Conservation (phyloP, 1,140 invertebrate species). For the Neodiprion pinetum region DNA sequence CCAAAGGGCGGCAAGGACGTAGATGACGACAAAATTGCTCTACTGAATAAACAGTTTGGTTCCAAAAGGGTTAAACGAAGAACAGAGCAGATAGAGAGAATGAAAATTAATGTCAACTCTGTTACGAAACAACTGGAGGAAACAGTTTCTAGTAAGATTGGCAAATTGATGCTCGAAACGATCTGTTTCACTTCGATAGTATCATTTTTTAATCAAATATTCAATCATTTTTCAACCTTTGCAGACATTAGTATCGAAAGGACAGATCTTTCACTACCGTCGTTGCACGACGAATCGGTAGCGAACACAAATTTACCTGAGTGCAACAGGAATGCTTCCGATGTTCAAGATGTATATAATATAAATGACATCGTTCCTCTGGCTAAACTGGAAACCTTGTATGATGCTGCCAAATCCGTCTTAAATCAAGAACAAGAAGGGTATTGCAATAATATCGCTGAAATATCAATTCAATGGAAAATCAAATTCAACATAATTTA, state of each 20-base stretch:
- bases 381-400: slow-evolving; percentile 50
- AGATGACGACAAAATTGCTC: slow-evolving; percentile 32
- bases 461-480: slow-evolving; percentile 15
- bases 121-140: slow-evolving; percentile 59
- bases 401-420: slow-evolving; percentile 39
- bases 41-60: slow-evolving; percentile 63
- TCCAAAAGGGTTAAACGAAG: slow-evolving; percentile 60
- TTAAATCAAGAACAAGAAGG: slow-evolving; percentile 35
- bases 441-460: slow-evolving; percentile 33
- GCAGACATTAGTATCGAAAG: slow-evolving; percentile 46
- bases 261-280: slow-evolving; percentile 33
- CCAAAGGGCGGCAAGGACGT: slow-evolving; percentile 21
- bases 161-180: background rate
- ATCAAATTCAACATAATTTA: slow-evolving; percentile 11
- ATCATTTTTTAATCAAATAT: background rate
- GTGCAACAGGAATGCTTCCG: slow-evolving; percentile 59
- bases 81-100: slow-evolving; percentile 59
- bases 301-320: slow-evolving; percentile 41
- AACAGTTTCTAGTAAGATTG: slow-evolving; percentile 54
- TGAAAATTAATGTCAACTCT: slow-evolving; percentile 58
- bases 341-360: slow-evolving; percentile 57
- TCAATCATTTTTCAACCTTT: slow-evolving; percentile 3
- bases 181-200: background rate
- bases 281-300: slow-evolving; percentile 32
- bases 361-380: slow-evolving; percentile 57